These are phyloP conservation scores for Eurosta solidaginis DNA, from an alignment of 1,140 invertebrate species.

Conservation along the genomic window DNA sequence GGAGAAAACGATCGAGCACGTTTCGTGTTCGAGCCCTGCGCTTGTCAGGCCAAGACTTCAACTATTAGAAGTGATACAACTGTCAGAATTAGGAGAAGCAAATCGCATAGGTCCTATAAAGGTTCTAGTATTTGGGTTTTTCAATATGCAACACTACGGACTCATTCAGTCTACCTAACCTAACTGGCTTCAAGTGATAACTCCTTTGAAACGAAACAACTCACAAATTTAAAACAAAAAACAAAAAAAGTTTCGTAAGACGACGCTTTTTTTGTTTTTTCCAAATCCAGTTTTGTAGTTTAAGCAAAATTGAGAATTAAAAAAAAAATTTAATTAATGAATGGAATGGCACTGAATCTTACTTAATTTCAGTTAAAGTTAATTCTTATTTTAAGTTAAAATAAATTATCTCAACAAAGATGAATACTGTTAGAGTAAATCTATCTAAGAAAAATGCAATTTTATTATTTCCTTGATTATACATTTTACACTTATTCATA, in stretches of 20 bases:
- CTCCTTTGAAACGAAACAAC: conserved; percentile 4
- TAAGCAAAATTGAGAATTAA: not conserved
- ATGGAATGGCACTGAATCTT: conserved; percentile 55
- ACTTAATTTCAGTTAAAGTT: conserved; percentile 49
- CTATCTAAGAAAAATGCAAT: not conserved
- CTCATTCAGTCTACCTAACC: too few relatives aligned
- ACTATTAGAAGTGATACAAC: too few relatives aligned
- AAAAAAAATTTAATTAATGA: not conserved
- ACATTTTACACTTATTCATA: not conserved
- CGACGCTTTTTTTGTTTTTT: not conserved
- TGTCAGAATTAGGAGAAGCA: too few relatives aligned
- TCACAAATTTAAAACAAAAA: not conserved
- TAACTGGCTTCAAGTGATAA: conserved; percentile 21
- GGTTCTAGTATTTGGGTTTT: too few relatives aligned
- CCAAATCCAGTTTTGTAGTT: not conserved
- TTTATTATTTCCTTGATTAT: not conserved
- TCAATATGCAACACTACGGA: too few relatives aligned
- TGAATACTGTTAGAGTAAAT: not conserved
- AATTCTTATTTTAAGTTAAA: conserved; percentile 36
- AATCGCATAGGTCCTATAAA: too few relatives aligned
- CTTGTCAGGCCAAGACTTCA: too few relatives aligned
- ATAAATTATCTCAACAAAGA: not conserved
- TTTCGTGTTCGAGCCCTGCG: too few relatives aligned
- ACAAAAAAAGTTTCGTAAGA: conserved; percentile 26
- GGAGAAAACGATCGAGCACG: too few relatives aligned